A percentile compares a stretch with the other conserved stretches of the same genome.
phyloP scores from a whole-genome alignment of 1,140 invertebrate genomes.

The Lepidurus apus region DNA sequence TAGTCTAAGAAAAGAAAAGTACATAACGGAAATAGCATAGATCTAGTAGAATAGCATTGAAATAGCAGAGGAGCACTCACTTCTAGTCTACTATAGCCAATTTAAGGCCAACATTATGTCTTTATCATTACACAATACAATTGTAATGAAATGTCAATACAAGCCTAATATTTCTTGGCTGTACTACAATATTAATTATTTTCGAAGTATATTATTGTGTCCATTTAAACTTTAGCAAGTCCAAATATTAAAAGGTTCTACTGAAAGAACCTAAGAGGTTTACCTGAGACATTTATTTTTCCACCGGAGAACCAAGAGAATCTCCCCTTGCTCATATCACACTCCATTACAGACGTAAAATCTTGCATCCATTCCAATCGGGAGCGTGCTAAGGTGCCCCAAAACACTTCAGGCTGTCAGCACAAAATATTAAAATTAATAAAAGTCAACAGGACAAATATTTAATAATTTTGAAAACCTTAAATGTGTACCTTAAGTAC shows the following conservation, averaged over 20 bases:
- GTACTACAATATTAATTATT: background rate
- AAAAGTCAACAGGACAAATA: background rate
- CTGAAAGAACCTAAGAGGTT: slow-evolving; percentile 6
- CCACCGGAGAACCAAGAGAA: slow-evolving; percentile 46
- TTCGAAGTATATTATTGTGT: background rate
- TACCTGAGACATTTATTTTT: slow-evolving; percentile 51
- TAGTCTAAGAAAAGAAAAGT: too few relatives aligned
- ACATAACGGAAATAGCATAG: too few relatives aligned
- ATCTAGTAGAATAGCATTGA: too few relatives aligned
- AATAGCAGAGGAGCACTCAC: too few relatives aligned
- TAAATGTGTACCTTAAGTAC: background rate
- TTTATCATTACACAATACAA: too few relatives aligned
- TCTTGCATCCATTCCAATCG: slow-evolving; percentile 47
- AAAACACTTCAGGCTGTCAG: slow-evolving; percentile 48
- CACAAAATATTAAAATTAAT: background rate
- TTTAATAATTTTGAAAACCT: background rate
- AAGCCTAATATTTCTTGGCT: background rate
- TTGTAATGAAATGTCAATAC: too few relatives aligned
- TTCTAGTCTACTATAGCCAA: too few relatives aligned
- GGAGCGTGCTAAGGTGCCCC: slow-evolving; percentile 46
- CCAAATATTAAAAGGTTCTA: background rate
- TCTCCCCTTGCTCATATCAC: slow-evolving; percentile 45
- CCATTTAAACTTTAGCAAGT: background rate
- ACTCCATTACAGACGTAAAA: slow-evolving; percentile 46
- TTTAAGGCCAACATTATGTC: too few relatives aligned